A percentile compares a stretch with the other conserved stretches of the same genome.
These are phyloP conservation scores for Heliconius ethilla DNA, from an alignment of 2,888 invertebrate genomes.

Conservation along the genomic window DNA sequence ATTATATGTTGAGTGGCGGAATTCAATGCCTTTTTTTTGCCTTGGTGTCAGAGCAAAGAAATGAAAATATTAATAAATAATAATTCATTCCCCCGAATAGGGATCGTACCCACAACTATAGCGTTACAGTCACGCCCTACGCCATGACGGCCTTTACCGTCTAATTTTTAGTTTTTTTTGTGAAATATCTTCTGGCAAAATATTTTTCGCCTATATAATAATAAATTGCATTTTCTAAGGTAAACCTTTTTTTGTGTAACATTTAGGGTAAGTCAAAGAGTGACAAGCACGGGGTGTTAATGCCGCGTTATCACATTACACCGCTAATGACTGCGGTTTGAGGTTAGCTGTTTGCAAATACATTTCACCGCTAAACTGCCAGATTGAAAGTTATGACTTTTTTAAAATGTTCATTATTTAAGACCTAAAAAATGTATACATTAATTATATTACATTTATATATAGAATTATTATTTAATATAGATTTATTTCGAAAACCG, in stretches of 20 bases:
- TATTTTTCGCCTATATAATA: neutral
- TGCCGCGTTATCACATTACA: slow-evolving; percentile 19
- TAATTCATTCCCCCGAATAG: no score
- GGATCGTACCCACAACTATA: no score
- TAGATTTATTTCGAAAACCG: no score
- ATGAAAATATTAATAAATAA: no score
- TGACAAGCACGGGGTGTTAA: slow-evolving; percentile 15
- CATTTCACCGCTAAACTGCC: slow-evolving; percentile 13
- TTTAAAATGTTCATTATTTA: neutral
- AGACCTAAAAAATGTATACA: neutral
- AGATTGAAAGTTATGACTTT: slow-evolving; percentile 11
- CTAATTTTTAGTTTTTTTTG: no score
- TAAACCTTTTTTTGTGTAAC: neutral
- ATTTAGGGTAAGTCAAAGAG: slow-evolving; percentile 10
- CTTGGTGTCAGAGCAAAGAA: no score
- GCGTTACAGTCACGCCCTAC: no score
- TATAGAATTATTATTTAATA: no score
- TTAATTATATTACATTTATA: no score
- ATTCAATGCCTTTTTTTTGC: no score
- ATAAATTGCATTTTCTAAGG: neutral
- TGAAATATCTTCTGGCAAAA: neutral
- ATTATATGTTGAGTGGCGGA: no score
- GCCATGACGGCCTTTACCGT: no score
- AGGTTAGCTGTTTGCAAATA: slow-evolving; percentile 21
- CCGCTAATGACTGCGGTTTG: slow-evolving; percentile 23